These are phyloP conservation scores for Sterrhoptilus dennistouni DNA, from an alignment of 2,113 vertebrate genomes.

Conservation along the genomic window DNA sequence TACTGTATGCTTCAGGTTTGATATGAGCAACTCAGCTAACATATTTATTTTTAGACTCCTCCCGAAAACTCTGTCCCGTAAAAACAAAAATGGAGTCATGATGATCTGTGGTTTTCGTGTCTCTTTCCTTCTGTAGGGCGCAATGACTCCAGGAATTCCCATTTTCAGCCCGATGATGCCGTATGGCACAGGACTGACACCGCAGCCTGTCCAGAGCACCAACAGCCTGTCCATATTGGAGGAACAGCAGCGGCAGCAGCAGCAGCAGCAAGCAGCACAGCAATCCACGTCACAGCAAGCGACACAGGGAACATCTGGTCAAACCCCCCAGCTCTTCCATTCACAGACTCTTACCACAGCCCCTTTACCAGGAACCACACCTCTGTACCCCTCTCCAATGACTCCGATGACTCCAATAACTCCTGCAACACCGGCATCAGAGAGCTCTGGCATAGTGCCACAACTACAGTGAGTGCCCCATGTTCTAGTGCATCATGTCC, in stretches of 20 bases:
- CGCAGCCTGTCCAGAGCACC: slow-evolving; percentile 92
- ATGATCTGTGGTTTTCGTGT: background rate
- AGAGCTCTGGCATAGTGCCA: slow-evolving; percentile 97
- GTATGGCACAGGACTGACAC: slow-evolving; percentile 93
- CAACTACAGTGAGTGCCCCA: slow-evolving; percentile 88
- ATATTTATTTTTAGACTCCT: background rate
- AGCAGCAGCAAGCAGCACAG: slow-evolving; percentile 78
- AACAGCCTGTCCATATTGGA: slow-evolving; percentile 91
- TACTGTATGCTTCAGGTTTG: background rate
- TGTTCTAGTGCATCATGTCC: background rate
- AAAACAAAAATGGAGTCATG: background rate
- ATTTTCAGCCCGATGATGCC: slow-evolving; percentile 99
- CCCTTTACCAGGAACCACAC: slow-evolving; percentile 90
- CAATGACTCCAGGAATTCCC: slow-evolving; percentile 92
- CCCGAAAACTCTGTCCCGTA: background rate
- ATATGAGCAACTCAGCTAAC: background rate
- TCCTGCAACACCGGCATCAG: slow-evolving; percentile 91
- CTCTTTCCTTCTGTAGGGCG: slow-evolving; percentile 74
- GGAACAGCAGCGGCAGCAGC: slow-evolving; percentile 91
- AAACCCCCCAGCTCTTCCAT: slow-evolving; percentile 94
- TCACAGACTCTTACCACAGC: slow-evolving; percentile 92
- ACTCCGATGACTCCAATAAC: slow-evolving; percentile 97
- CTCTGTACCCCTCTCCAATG: slow-evolving; percentile 88
- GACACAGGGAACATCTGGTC: slow-evolving; percentile 83
- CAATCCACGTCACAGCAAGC: slow-evolving; percentile 81